Percentiles rank a stretch among this genome's conserved stretches.
Conservation (phyloP, 2,888 invertebrate species). For the Folsomia manolachei region DNA sequence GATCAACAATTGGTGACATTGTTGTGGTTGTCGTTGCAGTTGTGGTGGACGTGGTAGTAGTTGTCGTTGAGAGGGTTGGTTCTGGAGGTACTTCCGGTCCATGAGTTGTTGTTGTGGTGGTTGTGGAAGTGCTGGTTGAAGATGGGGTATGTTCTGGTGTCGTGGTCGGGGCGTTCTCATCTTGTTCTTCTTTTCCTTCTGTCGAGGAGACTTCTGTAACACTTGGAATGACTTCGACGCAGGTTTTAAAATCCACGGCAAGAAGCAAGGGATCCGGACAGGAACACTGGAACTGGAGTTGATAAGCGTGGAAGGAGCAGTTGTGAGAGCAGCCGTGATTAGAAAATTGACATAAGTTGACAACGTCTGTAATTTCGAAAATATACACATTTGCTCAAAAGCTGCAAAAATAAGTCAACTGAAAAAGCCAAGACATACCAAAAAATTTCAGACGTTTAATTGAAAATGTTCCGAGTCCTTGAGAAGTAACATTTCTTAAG, state of each 20-base stretch:
- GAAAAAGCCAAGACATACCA: conserved; percentile 6
- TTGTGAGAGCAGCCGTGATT: conserved; percentile 66
- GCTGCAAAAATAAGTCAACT: background rate
- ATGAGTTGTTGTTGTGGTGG: background rate
- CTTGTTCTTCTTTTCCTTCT: background rate
- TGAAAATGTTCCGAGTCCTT: conserved; percentile 14
- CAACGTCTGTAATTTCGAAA: conserved; percentile 55
- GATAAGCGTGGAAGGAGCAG: conserved; percentile 66
- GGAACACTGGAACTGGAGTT: conserved; percentile 64
- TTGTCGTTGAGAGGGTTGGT: conserved; percentile 6
- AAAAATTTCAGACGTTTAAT: conserved; percentile 26
- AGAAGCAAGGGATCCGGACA: conserved; percentile 63
- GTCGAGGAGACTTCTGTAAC: background rate
- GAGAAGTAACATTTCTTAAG: conserved; percentile 22
- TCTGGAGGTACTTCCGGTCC: conserved; percentile 6
- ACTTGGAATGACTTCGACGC: conserved; percentile 52
- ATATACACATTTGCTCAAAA: background rate
- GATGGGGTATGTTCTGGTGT: conserved; percentile 2
- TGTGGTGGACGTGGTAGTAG: background rate
- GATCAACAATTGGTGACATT: background rate
- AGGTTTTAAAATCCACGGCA: conserved; percentile 56
- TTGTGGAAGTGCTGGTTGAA: background rate
- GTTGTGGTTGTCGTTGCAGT: conserved; percentile 7
- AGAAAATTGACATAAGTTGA: conserved; percentile 65
- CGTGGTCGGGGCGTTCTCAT: conserved; percentile 12